Base-by-base conservation (phyloP, 2,797 vertebrate genomes). In the Myotis myotis region DNA sequence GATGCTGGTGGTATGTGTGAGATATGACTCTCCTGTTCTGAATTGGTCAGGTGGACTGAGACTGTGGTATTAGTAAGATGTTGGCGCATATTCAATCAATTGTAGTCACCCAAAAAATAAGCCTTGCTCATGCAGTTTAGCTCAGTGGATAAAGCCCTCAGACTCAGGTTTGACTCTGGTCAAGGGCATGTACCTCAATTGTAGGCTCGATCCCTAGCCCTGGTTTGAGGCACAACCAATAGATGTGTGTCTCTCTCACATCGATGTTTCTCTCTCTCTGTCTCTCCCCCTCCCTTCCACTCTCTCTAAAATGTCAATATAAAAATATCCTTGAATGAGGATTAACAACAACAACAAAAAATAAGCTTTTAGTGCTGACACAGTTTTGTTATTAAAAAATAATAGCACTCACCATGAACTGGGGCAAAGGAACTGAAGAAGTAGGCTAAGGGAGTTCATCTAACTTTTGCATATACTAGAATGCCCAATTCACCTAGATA, bases 31-130 rank as follows among this genome's bases (percentile, higher is more conserved):
- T 79, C 62, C 88, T 92, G 68, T 64, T 92, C 53, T 92, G 83
- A 47, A 15, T 49, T 96, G 92, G 76, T 38, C 72, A 71, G 75
- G 23, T 81, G 57, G 57, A 53, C 93, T 41, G 72, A 81, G 33
- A 49, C 83, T 74, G 62, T 64, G 23, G 84, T 91, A 62, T 96
- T 84, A 96, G 66, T 95, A 78, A 97, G 75, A 36, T 36, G 62
- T 38, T 70, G 68, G 89, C 57, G 33, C 49, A 17, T 33, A 84
- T 78, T 66, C 33, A 93, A 57, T 87, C 51, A 60, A 83, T 83
- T 86, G 30, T 2, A 22, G 36, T 71, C 57, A 57, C 28, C 13
- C 57, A 28, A 13, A 60, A 60, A 60, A 60, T 60, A 60, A 60
- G 12, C 57, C 57, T 60, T 60, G 57, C 57, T 60, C 57, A 28